These are phyloP conservation scores for Heliconius cydno DNA, from an alignment of 2,888 invertebrate genomes.

Conservation along the genomic window DNA sequence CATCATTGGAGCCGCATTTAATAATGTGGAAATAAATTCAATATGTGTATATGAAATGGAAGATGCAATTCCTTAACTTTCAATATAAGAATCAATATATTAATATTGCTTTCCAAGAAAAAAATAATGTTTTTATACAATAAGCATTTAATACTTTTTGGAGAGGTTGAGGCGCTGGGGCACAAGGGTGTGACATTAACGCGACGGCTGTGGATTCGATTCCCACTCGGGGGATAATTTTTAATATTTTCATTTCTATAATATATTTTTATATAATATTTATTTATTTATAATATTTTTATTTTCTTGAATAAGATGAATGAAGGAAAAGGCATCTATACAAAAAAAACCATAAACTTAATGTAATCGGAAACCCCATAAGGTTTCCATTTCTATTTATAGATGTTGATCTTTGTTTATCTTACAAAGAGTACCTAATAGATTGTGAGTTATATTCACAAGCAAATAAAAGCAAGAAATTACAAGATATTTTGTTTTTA, in stretches of 20 bases:
- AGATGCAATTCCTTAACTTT: not conserved
- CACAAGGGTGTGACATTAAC: not conserved
- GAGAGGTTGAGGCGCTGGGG: not conserved
- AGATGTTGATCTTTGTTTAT: conserved; percentile 2
- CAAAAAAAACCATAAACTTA: no score
- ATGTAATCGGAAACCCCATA: not conserved
- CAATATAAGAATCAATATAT: not conserved
- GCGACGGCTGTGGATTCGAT: not conserved
- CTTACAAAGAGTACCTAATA: not conserved
- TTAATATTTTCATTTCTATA: not conserved
- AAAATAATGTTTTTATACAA: not conserved
- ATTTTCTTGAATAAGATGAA: no score
- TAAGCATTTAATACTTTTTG: not conserved
- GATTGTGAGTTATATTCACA: not conserved
- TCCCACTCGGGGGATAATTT: not conserved
- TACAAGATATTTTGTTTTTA: conserved; percentile 16
- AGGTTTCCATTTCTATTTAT: not conserved
- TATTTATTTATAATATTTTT: no score
- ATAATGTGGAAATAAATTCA: conserved; percentile 13
- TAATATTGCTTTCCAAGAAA: not conserved
- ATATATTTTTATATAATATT: no score
- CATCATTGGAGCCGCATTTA: not conserved
- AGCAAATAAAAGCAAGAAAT: conserved; percentile 12
- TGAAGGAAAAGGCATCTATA: no score
- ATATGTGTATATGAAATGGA: conserved; percentile 6